phyloP scores from a whole-genome alignment of 2,113 vertebrate genomes.

The Crotalus tigris region DNA sequence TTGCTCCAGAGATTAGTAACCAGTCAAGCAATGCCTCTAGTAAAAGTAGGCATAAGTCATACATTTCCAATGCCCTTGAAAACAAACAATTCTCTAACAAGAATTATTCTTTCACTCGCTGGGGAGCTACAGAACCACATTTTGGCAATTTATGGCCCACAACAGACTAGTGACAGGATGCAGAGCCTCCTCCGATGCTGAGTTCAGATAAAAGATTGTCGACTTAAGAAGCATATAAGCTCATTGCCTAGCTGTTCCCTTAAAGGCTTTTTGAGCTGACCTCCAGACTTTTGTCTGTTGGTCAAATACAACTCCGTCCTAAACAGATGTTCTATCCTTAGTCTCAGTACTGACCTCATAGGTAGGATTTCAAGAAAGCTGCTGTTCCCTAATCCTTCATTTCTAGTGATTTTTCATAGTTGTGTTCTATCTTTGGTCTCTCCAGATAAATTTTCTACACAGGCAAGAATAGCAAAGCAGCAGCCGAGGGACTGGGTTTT shows the following conservation, averaged over 20 bases:
- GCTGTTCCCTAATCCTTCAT: conserved; percentile 48
- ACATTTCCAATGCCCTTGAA: background rate
- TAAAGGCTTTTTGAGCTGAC: background rate
- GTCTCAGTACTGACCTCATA: background rate
- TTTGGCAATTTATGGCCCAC: background rate
- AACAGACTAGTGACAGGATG: background rate
- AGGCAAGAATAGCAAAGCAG: conserved; percentile 61
- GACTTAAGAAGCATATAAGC: background rate
- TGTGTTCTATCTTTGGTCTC: conserved; percentile 21
- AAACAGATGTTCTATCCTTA: background rate
- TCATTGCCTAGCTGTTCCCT: background rate
- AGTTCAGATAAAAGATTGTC: background rate
- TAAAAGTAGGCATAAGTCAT: background rate
- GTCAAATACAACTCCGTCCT: background rate
- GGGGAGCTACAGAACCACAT: background rate
- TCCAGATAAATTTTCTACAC: conserved; percentile 54
- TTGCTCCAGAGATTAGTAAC: background rate
- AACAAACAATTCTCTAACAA: background rate
- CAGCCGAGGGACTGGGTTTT: conserved; percentile 64
- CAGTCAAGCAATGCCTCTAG: background rate
- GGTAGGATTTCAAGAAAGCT: conserved; percentile 41
- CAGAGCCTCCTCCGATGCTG: background rate
- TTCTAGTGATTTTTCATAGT: conserved; percentile 45
- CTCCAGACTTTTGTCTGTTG: background rate
- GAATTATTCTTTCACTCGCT: background rate